Evolutionary conservation across 1,140 invertebrate species (phyloP).

Genomic region (Pteromalus puparum): DNA sequence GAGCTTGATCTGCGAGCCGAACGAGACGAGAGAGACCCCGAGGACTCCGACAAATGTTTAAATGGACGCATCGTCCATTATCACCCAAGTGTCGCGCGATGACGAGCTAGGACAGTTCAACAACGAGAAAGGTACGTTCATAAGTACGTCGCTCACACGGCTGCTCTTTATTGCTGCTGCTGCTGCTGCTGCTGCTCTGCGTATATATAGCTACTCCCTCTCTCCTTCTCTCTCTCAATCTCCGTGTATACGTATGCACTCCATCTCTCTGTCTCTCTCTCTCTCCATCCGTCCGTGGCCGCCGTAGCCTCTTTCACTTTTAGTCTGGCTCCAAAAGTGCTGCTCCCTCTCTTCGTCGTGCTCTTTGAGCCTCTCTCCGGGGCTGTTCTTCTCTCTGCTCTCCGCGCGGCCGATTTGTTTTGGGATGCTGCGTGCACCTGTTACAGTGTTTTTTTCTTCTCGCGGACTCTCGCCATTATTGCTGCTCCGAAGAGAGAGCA

Average conservation of each 20-base stretch:
- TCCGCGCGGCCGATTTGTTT: conserved; percentile 30
- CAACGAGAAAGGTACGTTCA: conserved; percentile 91
- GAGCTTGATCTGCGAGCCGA: neutral
- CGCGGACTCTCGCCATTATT: neutral
- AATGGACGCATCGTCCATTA: conserved; percentile 99
- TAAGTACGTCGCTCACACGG: neutral
- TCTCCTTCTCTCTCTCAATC: conserved; percentile 17
- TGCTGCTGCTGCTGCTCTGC: too few relatives aligned
- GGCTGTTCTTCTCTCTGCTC: neutral
- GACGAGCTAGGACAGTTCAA: conserved; percentile 91
- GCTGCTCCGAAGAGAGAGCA: neutral
- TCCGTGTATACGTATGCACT: too few relatives aligned
- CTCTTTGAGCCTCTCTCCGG: conserved; percentile 2
- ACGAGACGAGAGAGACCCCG: conserved; percentile 20
- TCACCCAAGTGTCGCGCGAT: conserved; percentile 97
- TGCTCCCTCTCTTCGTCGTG: neutral
- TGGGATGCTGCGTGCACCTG: conserved; percentile 68
- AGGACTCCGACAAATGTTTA: conserved; percentile 81
- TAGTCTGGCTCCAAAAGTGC: neutral
- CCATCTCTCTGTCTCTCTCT: neutral
- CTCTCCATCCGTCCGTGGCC: neutral
- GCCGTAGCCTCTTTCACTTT: conserved; percentile 21
- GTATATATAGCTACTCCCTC: neutral
- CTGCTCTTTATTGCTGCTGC: too few relatives aligned
- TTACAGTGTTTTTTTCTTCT: conserved; percentile 57